Evolutionary conservation across 2,888 invertebrate species (phyloP), one percentile per base, ranked within the genome.

Genomic region (Phyllotreta striolata): DNA sequence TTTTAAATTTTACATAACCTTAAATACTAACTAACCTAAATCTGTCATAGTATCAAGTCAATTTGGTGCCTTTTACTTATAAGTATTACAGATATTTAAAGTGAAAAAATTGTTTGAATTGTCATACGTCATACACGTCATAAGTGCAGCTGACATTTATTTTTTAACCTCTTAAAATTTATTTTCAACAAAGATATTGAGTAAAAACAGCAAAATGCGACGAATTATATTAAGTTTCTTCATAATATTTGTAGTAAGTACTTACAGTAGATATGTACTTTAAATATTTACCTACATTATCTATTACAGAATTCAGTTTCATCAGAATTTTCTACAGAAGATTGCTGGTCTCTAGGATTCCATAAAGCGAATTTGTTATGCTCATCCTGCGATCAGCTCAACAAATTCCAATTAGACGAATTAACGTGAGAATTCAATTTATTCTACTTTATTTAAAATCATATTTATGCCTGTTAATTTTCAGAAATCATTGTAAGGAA

Each of bases 301-400:
- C 10, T 24, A 4, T 52, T 52, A n/a, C 39, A 52, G 52, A 12
- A 52, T 9, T 38, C 37, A 38, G 37, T 8, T 38, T 52, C 6
- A 9, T 62, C 76, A 9, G 77, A 78, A 67, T 89, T 89, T 79
- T 86, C 91, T 1, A 85, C 89, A 4, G 92, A 93, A 78, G 93
- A 96, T 78, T 98, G 97, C 81, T 88, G 89, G 76, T 84, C 88
- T 9, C 80, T 95, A 62, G 98, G 97, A 7, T 95, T 95, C 74
- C 91, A 91, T 66, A 92, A 92, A 82, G 88, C 91, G 13, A 91
- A 91, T 81, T 84, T 98, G 62, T 80, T 93, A 71, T 97, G 97
- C 80, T 92, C 93, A 7, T 93, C 93, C 3, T 98, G 97, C 81
- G 91, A 93, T 73, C 89, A 92, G 78, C 83, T 97, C 51, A 86